Conservation (phyloP, 2,113 vertebrate genomes). For the Heloderma charlesbogerti region DNA sequence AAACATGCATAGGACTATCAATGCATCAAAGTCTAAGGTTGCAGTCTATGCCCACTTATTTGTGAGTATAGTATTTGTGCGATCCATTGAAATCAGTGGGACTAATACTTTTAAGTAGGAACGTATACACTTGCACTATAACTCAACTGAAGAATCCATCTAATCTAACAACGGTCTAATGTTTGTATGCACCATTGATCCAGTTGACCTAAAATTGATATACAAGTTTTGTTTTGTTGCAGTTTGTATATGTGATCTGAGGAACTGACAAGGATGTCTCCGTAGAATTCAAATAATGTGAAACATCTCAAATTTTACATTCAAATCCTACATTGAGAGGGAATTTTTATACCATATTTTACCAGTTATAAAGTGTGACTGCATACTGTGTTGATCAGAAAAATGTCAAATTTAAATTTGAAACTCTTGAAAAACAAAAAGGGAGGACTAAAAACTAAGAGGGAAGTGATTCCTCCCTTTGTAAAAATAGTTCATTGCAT, state of each 20-base stretch:
- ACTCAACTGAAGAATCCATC: conserved; percentile 54
- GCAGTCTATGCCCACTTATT: neutral
- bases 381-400: conserved; percentile 30
- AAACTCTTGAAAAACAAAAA: conserved; percentile 50
- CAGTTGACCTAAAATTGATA: conserved; percentile 55
- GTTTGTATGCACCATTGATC: conserved; percentile 43
- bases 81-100: neutral
- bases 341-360: conserved; percentile 48
- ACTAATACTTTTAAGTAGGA: neutral
- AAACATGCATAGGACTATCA: conserved; percentile 42
- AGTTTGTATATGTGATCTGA: conserved; percentile 50
- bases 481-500: conserved; percentile 50
- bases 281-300: conserved; percentile 51
- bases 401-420: conserved; percentile 36
- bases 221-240: too few species aligned
- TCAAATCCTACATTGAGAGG: conserved; percentile 30
- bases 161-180: conserved; percentile 54
- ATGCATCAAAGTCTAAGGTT: conserved; percentile 13
- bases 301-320: conserved; percentile 60
- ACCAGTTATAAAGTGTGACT: conserved; percentile 45
- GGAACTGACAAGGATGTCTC: conserved; percentile 35
- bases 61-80: neutral
- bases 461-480: conserved; percentile 31
- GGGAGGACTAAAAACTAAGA: conserved; percentile 50
- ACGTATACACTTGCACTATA: neutral